phyloP scores from a whole-genome alignment of 1,140 invertebrate genomes.

The Magallana ariakensis region DNA sequence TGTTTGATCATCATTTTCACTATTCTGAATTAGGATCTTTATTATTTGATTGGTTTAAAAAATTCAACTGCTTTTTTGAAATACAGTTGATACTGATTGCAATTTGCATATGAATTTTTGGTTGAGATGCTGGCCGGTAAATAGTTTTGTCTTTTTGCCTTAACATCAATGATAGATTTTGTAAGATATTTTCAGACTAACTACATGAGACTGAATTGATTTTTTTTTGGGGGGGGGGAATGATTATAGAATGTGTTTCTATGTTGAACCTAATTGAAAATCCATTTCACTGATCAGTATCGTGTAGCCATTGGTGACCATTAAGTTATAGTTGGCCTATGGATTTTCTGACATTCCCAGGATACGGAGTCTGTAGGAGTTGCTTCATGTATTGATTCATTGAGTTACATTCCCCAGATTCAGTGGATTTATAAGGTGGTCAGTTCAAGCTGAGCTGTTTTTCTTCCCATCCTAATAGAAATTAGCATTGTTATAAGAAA shows the following conservation, averaged over 20 bases:
- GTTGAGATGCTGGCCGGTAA: no score
- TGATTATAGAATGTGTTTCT: conserved; percentile 35
- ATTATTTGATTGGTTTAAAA: no score
- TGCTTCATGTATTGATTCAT: background rate
- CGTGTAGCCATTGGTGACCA: conserved; percentile 22
- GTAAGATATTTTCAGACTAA: background rate
- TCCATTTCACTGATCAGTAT: conserved; percentile 24
- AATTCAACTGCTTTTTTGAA: no score
- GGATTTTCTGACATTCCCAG: conserved; percentile 28
- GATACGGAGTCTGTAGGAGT: background rate
- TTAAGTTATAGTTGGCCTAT: background rate
- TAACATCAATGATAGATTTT: background rate
- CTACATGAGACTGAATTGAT: background rate
- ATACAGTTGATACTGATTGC: no score
- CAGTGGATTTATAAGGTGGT: no score
- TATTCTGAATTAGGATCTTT: no score
- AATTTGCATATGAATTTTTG: no score
- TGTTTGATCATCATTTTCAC: no score
- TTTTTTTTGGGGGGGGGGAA: background rate
- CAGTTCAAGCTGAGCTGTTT: no score
- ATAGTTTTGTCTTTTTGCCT: background rate
- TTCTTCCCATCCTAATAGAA: no score
- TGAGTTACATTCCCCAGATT: no score
- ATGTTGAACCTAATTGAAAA: conserved; percentile 17
- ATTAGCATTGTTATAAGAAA: no score